Conservation (phyloP, 1,140 invertebrate genomes). For the Euwallacea similis region DNA sequence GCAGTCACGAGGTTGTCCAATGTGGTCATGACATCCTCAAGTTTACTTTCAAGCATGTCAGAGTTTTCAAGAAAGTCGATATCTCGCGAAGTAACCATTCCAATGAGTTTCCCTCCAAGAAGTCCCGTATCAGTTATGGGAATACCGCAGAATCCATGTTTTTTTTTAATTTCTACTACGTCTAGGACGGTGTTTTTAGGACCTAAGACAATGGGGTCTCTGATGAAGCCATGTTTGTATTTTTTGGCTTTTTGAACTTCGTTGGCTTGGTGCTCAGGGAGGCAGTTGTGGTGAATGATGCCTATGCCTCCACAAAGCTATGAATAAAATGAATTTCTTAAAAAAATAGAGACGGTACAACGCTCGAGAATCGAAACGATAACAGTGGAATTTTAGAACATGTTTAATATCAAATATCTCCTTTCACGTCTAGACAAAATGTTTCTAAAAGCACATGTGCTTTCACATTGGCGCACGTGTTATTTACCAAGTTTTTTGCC, state of each 20-base stretch:
- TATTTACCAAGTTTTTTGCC: no score
- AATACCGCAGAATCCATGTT: constrained; percentile 95
- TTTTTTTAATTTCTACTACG: constrained; percentile 85
- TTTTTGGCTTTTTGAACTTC: constrained; percentile 99
- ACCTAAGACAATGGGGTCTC: constrained; percentile 91
- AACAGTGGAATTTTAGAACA: no score
- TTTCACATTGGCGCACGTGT: no score
- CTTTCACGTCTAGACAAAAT: no score
- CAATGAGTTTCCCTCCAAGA: constrained; percentile 88
- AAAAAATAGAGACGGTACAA: no score
- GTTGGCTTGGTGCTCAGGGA: constrained; percentile 90
- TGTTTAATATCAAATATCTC: no score
- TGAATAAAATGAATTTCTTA: not conserved
- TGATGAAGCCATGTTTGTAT: constrained; percentile 98
- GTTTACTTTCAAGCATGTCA: constrained; percentile 49
- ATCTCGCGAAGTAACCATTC: constrained; percentile 96
- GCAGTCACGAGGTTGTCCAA: constrained; percentile 87
- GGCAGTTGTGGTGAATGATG: constrained; percentile 98
- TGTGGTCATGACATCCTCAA: constrained; percentile 87
- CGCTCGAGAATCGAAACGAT: no score
- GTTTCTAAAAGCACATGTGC: no score
- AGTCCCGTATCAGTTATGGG: constrained; percentile 95
- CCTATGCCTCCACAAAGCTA: constrained; percentile 93
- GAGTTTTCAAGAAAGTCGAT: constrained; percentile 90
- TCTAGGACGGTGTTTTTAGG: constrained; percentile 81